Evolutionary conservation across 2,797 vertebrate species (phyloP).

Genomic region (Lepus townsendii): DNA sequence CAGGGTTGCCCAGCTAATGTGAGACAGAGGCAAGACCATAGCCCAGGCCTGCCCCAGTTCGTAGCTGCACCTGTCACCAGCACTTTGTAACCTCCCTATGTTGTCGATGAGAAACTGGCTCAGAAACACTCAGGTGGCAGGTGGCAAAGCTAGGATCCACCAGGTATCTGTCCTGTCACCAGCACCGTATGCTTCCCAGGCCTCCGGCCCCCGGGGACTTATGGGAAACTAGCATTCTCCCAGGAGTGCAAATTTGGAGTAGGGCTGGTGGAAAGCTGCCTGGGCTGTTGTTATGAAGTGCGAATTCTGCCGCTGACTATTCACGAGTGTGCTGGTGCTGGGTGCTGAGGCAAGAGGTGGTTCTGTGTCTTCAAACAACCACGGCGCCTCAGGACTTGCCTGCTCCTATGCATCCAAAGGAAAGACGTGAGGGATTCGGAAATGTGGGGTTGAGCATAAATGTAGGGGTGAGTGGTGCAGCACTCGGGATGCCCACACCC

Average conservation of each 20-base stretch:
- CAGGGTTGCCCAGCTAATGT: no score
- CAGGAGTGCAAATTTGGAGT: not conserved
- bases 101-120: not conserved
- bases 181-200: not conserved
- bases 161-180: not conserved
- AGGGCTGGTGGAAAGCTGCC: not conserved
- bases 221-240: not conserved
- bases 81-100: not conserved
- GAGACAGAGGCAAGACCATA: not conserved
- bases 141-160: not conserved
- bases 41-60: not conserved
- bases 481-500: no score
- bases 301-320: not conserved
- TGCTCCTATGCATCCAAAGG: not conserved
- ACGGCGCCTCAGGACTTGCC: not conserved
- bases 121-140: not conserved
- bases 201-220: no score
- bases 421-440: not conserved
- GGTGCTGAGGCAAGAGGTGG: not conserved
- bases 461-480: not conserved
- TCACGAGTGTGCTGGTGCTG: rapidly evolving
- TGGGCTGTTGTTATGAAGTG: not conserved
- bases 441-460: not conserved
- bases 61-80: not conserved
- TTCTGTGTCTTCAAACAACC: not conserved